These are phyloP conservation scores for Pollenia amentaria DNA, from an alignment of 2,888 invertebrate species.

Conservation along the genomic window DNA sequence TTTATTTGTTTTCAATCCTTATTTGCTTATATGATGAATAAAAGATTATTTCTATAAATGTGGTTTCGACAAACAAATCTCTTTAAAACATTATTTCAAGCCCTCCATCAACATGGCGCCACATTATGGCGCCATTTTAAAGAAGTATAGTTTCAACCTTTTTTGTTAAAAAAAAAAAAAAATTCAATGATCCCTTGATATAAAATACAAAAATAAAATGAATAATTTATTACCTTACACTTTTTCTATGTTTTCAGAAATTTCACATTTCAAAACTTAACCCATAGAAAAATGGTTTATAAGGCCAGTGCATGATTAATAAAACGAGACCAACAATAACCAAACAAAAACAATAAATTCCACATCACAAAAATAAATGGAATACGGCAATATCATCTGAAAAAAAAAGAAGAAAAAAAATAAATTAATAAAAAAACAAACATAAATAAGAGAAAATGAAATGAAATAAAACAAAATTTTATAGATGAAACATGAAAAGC, in stretches of 20 bases:
- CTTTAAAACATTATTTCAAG: no score
- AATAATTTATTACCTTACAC: constrained; percentile 42
- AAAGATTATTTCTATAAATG: no score
- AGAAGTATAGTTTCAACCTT: background rate
- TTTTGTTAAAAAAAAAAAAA: background rate
- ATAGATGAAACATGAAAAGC: constrained; percentile 53
- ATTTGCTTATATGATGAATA: no score
- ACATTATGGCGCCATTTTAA: no score
- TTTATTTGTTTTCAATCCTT: no score
- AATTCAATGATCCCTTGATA: background rate
- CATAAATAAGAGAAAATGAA: constrained; percentile 36
- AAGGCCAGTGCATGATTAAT: constrained; percentile 14
- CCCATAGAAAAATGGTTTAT: constrained; percentile 25
- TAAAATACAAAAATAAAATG: background rate
- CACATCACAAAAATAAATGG: constrained; percentile 46
- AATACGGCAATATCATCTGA: constrained; percentile 27
- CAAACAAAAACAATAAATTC: background rate
- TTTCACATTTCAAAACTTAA: constrained; percentile 3
- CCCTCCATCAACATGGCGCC: no score
- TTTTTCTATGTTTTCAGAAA: constrained; percentile 43
- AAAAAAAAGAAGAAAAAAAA: background rate
- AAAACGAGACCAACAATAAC: background rate
- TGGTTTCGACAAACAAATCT: no score
- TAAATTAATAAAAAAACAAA: background rate
- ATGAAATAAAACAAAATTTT: constrained; percentile 52